Conservation (phyloP, 2,888 invertebrate species). For the Noctua comes region DNA sequence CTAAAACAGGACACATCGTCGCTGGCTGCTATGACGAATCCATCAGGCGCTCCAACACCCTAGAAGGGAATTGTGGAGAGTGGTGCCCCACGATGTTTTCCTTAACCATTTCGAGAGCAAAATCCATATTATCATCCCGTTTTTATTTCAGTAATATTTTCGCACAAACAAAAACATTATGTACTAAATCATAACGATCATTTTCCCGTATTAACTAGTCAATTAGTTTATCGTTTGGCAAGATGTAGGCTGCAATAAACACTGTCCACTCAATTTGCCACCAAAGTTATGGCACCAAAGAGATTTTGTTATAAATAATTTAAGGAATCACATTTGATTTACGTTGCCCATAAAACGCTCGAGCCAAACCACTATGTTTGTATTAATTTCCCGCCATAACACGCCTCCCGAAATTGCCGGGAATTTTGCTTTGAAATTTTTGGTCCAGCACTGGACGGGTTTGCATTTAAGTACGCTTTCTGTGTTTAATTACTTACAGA, state of each 20-base stretch:
- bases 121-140: neutral
- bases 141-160: neutral
- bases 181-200: constrained; percentile 36
- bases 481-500: constrained; percentile 41
- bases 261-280: constrained; percentile 56
- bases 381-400: constrained; percentile 60
- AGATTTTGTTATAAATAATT: constrained; percentile 69
- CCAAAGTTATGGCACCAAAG: constrained; percentile 62
- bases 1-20: too few species aligned
- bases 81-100: neutral
- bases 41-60: too few species aligned
- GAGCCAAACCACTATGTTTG: constrained; percentile 64
- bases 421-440: constrained; percentile 41
- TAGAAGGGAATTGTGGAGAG: neutral
- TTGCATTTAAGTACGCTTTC: constrained; percentile 30
- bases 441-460: constrained; percentile 15
- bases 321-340: constrained; percentile 66
- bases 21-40: too few species aligned
- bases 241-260: constrained; percentile 50
- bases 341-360: constrained; percentile 61
- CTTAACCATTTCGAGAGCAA: neutral
- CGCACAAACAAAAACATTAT: constrained; percentile 40
- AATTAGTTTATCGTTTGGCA: constrained; percentile 50
- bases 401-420: constrained; percentile 37
- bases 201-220: constrained; percentile 48